Evolutionary conservation across 2,113 vertebrate species (phyloP).

Genomic region (Falcunculus frontatus): DNA sequence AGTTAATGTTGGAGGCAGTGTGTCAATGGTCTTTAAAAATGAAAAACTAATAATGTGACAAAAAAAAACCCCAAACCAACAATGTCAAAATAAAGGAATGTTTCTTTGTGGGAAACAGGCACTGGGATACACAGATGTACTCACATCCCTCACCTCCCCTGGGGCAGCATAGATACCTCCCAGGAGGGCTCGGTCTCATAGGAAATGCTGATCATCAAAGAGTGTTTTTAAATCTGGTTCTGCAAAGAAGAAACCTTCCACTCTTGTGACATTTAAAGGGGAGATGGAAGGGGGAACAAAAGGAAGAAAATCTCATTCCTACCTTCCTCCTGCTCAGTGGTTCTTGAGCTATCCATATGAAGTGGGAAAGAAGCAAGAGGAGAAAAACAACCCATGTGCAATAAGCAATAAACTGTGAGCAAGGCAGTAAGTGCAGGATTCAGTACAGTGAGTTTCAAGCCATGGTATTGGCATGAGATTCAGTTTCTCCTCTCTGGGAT

Average conservation of each 20-base stretch:
- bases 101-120: neutral
- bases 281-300: neutral
- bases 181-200: neutral
- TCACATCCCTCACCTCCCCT: neutral
- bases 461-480: neutral
- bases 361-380: neutral
- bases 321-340: neutral
- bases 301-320: neutral
- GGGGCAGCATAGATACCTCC: neutral
- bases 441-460: neutral
- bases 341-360: neutral
- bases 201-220: neutral
- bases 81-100: neutral
- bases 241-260: neutral
- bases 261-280: neutral
- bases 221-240: neutral
- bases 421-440: rapidly evolving
- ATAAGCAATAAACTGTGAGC: neutral
- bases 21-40: neutral
- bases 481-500: neutral
- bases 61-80: neutral
- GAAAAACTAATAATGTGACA: neutral
- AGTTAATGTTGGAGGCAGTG: neutral
- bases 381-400: neutral
- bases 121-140: neutral